Evolutionary conservation across 30 jellyfish, hydroid and myxozoan genomes (phyloP).

Genomic region (Hydra vulgaris): DNA sequence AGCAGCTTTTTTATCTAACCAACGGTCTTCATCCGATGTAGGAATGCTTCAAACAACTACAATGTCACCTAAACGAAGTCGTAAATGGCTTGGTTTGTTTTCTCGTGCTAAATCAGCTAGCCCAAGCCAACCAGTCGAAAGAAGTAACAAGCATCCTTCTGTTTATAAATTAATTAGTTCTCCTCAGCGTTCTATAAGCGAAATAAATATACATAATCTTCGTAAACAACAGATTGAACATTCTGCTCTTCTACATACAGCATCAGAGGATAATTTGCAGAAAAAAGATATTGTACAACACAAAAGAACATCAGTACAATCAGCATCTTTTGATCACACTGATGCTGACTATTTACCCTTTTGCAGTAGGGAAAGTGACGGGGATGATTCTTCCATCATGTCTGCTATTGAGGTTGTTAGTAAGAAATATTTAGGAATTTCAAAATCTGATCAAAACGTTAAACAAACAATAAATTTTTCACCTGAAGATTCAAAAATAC

Average conservation of each 20-base stretch:
- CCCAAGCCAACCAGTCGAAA: neutral
- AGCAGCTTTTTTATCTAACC: neutral
- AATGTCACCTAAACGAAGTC: constrained; percentile 33
- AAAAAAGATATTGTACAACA: neutral
- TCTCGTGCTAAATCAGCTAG: constrained; percentile 34
- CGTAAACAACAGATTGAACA: constrained; percentile 7
- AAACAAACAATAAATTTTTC: too few relatives aligned
- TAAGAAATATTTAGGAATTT: neutral
- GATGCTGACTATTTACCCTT: neutral
- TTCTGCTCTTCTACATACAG: neutral
- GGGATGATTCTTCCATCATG: constrained; percentile 17
- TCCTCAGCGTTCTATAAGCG: constrained; percentile 29
- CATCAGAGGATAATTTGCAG: constrained; percentile 1
- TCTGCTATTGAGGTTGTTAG: constrained; percentile 26
- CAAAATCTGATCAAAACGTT: neutral
- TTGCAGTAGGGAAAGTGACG: constrained; percentile 8
- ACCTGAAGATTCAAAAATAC: neutral
- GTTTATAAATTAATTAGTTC: neutral
- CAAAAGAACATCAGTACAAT: neutral
- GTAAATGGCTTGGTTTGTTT: constrained; percentile 79
- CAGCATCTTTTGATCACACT: neutral
- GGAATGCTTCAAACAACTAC: neutral
- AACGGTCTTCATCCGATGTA: constrained; percentile 12
- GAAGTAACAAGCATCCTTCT: neutral
- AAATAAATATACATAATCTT: constrained; percentile 3